phyloP scores from a whole-genome alignment of 2,113 vertebrate species.

The Xenus cinereus region DNA sequence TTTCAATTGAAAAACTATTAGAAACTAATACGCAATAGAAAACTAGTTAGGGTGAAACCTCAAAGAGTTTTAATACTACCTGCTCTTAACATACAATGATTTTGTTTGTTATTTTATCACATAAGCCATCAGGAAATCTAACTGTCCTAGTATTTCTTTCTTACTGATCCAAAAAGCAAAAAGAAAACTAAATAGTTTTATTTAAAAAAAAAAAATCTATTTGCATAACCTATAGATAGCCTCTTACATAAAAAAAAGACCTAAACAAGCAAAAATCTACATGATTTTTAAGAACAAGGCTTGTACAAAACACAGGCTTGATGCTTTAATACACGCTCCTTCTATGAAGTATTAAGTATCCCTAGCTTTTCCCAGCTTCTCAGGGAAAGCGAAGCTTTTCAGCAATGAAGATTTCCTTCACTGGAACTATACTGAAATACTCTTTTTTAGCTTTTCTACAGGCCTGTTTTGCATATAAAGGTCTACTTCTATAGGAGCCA shows the following conservation, averaged over 20 bases:
- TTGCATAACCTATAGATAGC: not conserved
- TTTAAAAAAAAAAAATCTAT: not conserved
- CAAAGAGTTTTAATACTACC: not conserved
- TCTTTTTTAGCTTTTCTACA: constrained; percentile 5
- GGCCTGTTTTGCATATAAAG: constrained; percentile 4
- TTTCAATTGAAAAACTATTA: not conserved
- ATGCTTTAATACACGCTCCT: not conserved
- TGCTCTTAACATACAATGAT: not conserved
- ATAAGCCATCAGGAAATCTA: not conserved
- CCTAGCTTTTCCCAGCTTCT: not conserved
- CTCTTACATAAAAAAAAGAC: not conserved
- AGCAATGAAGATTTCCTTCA: not conserved
- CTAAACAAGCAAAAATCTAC: not conserved
- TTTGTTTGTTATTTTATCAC: not conserved
- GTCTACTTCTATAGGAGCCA: not conserved
- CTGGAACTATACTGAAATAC: not conserved
- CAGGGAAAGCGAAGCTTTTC: not conserved
- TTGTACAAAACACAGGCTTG: not conserved
- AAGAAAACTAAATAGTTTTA: not conserved
- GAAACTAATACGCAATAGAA: not conserved
- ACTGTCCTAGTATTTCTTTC: not conserved
- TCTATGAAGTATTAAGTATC: not conserved
- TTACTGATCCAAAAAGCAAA: not conserved
- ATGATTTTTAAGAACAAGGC: not conserved
- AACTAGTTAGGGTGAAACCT: not conserved